A percentile compares a stretch with the other conserved stretches of the same genome.
Conservation (phyloP, 2,888 invertebrate species). For the Odontothrips loti region DNA sequence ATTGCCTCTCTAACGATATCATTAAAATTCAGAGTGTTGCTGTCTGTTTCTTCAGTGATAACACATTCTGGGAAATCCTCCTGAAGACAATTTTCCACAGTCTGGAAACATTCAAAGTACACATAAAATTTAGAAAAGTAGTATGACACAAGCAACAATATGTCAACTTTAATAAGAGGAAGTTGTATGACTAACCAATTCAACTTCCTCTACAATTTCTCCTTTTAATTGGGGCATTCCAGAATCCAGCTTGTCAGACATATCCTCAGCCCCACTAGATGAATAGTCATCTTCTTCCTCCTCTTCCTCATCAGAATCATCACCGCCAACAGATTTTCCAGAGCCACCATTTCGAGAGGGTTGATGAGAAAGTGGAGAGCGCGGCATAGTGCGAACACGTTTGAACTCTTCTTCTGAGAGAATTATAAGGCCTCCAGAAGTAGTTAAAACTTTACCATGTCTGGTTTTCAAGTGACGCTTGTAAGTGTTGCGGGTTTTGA, state of each 20-base stretch:
- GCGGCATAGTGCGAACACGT: conserved; percentile 45
- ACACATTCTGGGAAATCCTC: neutral
- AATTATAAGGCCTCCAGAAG: conserved; percentile 50
- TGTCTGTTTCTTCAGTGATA: neutral
- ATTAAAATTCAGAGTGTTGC: neutral
- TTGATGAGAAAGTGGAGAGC: conserved; percentile 32
- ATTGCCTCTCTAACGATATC: conserved; percentile 11
- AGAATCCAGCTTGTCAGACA: conserved; percentile 4
- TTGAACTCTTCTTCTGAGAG: conserved; percentile 50
- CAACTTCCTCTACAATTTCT: conserved; percentile 5
- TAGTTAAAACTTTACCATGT: conserved; percentile 55
- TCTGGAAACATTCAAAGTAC: neutral
- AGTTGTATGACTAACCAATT: neutral
- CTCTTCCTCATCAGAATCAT: neutral
- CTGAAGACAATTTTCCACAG: conserved; percentile 6
- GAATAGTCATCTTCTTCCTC: conserved; percentile 8
- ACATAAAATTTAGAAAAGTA: no score
- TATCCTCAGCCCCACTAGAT: neutral
- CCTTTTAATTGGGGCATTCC: neutral
- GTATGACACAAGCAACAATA: no score
- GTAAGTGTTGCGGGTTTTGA: conserved; percentile 58
- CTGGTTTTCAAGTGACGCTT: conserved; percentile 56
- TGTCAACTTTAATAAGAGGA: no score
- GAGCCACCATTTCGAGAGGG: neutral
- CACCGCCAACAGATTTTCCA: neutral